Evolutionary conservation across 1,140 invertebrate genomes (phyloP).

Genomic region (Magallana gigas): DNA sequence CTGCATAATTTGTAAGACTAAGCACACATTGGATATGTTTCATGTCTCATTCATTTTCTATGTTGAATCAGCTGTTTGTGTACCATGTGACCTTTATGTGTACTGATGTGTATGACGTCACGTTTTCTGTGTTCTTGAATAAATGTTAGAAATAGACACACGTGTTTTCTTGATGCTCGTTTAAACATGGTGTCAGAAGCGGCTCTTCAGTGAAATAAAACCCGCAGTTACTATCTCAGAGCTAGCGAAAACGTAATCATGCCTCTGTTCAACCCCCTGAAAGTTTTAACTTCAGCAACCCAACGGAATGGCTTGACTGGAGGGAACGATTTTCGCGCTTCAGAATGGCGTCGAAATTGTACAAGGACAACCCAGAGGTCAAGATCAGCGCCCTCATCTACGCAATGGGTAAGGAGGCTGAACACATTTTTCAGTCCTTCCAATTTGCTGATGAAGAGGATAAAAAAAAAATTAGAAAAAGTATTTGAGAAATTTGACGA

Average conservation of each 20-base stretch:
- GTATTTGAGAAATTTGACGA: conserved; percentile 57
- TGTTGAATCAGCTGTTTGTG: no score
- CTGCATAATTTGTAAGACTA: no score
- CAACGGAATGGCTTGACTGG: conserved; percentile 51
- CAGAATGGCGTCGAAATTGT: conserved; percentile 43
- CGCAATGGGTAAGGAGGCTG: conserved; percentile 53
- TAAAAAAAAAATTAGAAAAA: conserved; percentile 42
- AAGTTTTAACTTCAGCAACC: conserved; percentile 48
- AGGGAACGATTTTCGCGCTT: conserved; percentile 39
- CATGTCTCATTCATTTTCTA: no score
- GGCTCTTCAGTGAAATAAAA: not conserved
- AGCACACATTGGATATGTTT: no score
- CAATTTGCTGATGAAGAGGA: conserved; percentile 43
- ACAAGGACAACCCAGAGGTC: conserved; percentile 41
- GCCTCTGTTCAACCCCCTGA: conserved; percentile 52
- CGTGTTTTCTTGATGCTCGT: not conserved
- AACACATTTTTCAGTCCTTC: conserved; percentile 43
- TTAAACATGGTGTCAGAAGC: conserved; percentile 53
- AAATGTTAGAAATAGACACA: not conserved
- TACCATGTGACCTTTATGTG: not conserved
- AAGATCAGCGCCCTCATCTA: conserved; percentile 55
- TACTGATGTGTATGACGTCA: not conserved
- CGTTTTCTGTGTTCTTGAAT: not conserved
- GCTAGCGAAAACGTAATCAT: not conserved
- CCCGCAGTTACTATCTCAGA: not conserved